These are phyloP conservation scores for Spisula subtruncata DNA, from an alignment of 2,888 invertebrate genomes.

Conservation along the genomic window DNA sequence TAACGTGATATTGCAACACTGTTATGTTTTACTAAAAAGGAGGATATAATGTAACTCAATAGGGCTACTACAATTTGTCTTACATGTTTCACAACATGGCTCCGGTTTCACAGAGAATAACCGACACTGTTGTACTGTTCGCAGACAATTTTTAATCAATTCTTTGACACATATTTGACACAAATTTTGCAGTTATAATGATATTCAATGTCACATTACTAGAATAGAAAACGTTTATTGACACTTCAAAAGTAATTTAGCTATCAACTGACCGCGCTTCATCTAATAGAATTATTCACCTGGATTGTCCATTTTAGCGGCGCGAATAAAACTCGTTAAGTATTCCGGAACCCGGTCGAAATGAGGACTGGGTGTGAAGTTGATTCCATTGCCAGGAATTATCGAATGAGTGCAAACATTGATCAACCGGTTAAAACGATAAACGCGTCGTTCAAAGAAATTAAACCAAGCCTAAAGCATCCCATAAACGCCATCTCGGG, in stretches of 20 bases:
- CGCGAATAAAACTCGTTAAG: neutral
- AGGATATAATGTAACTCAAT: too few species aligned
- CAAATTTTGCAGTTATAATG: neutral
- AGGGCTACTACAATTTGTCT: too few species aligned
- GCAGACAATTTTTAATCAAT: too few species aligned
- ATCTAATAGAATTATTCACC: conserved; percentile 5
- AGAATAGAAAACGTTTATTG: neutral
- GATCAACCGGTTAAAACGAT: neutral
- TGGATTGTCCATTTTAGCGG: neutral
- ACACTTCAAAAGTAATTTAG: conserved; percentile 4
- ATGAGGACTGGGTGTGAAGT: neutral
- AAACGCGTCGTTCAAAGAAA: neutral
- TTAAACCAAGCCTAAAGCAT: conserved; percentile 6
- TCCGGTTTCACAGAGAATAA: too few species aligned
- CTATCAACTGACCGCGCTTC: conserved; percentile 4
- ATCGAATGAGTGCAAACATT: neutral
- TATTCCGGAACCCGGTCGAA: neutral
- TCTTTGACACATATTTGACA: too few species aligned
- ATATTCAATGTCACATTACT: neutral
- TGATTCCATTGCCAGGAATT: neutral
- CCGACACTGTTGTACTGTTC: too few species aligned
- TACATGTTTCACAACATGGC: too few species aligned
- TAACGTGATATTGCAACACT: too few species aligned
- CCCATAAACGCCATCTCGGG: neutral
- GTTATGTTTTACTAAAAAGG: too few species aligned